Evolutionary conservation across 2,888 invertebrate species (phyloP).

Genomic region (Junonia oenone): DNA sequence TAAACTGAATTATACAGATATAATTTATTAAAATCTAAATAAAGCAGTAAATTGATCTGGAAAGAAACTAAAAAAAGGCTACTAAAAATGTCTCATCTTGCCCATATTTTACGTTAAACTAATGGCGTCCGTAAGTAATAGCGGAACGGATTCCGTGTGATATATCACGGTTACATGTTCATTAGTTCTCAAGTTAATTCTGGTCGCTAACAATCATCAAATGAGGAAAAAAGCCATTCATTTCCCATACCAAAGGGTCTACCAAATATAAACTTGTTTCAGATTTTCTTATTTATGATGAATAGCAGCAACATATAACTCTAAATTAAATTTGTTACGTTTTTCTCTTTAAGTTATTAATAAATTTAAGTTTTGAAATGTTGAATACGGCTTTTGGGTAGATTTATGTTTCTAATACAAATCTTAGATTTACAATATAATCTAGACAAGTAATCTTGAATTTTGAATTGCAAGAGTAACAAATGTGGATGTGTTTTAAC

Average conservation of each 20-base stretch:
- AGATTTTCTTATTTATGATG: background rate
- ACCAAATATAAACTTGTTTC: constrained; percentile 8
- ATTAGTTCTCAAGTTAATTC: constrained; percentile 60
- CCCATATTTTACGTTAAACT: constrained; percentile 5
- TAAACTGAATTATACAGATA: no score
- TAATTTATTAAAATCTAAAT: no score
- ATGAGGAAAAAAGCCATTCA: constrained; percentile 50
- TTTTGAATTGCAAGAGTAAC: no score
- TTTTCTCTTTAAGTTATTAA: background rate
- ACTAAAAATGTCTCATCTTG: background rate
- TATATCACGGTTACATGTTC: constrained; percentile 53
- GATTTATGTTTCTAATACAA: no score
- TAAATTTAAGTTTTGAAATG: background rate
- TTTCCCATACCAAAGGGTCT: constrained; percentile 34
- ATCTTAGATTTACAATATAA: no score
- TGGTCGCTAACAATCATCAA: constrained; percentile 42
- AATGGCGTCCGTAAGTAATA: constrained; percentile 14
- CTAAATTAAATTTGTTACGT: background rate
- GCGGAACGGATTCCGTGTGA: constrained; percentile 40
- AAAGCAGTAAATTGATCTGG: background rate
- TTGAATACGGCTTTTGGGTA: no score
- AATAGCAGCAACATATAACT: background rate
- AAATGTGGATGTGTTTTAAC: no score
- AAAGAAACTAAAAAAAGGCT: background rate
- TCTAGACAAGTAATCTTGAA: no score